Evolutionary conservation across 2,797 vertebrate genomes (phyloP), one percentile per base, ranked within the genome.

Genomic region (Petrocephalus sullivani): DNA sequence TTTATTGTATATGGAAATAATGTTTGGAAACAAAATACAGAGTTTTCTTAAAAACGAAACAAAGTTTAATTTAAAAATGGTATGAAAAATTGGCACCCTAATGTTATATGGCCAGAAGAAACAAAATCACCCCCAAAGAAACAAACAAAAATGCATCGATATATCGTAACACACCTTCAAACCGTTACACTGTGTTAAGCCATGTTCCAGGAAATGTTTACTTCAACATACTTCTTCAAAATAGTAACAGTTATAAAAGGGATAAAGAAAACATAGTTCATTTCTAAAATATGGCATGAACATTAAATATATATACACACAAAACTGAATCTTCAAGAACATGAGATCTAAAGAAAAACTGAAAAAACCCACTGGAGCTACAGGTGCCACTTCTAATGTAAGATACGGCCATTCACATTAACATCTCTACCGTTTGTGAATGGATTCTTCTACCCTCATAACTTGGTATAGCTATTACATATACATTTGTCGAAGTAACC

Each of bases 1-100:
- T 96, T 96, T 96, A 96, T 95, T 96, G 91, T 93, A 94, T 92
- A 95, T 94, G 93, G 91, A 91, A 86, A 90, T 91, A 90, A 81
- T 92, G 89, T 91, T 86, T 90, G 89, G 90, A 91, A 92, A 94
- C 90, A 92, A 93, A 92, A 88, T 89, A 89, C 91, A 89, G 64
- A 92, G 86, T 89, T 64, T 88, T 87, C 51, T 86, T 86, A 90
- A 57, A 61, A 91, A 93, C 90, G 86, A 88, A 75, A 92, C 92
- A 78, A 7, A 49, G 83, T 51, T 46, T 51, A 90, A 91, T 89
- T 90, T 90, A 89, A 93, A 91, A 87, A 71, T 92, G 90, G 91
- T 88, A 85, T 89, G 89, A 90, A 87, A 28, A 56, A 89, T 92
- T 91, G 93, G 90, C 90, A 92, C 90, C 89, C 86, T 71, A 3